Conservation (phyloP, 2,797 vertebrate genomes). For the Hapalemur alaotrensis region DNA sequence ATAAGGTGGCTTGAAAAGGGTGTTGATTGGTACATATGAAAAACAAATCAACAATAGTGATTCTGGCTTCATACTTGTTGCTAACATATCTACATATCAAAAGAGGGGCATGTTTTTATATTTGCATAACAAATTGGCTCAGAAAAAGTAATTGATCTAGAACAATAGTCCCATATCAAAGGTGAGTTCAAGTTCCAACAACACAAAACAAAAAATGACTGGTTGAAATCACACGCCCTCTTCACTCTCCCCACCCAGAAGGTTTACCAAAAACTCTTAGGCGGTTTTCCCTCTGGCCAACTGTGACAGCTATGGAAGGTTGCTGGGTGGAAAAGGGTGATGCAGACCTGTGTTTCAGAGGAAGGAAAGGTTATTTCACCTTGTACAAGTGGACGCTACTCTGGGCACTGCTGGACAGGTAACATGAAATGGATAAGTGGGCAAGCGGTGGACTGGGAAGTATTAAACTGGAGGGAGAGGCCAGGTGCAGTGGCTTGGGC, state of each 20-base stretch:
- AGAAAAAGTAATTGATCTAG: not conserved
- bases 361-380: not conserved
- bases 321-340: accelerated
- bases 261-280: constrained; percentile 28
- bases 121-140: constrained; percentile 61
- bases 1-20: not conserved
- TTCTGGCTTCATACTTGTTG: not conserved
- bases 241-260: constrained; percentile 11
- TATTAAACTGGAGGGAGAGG: not conserved
- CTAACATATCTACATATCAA: constrained; percentile 41
- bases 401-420: not conserved
- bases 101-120: not conserved
- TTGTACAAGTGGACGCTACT: accelerated
- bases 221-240: not conserved
- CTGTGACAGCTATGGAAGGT: not conserved
- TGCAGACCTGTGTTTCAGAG: accelerated
- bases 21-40: not conserved
- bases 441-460: not conserved
- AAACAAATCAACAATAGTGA: not conserved
- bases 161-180: constrained; percentile 31
- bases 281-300: constrained; percentile 30
- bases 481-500: no score
- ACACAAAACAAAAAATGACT: constrained; percentile 28
- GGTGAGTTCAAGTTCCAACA: not conserved
- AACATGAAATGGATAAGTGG: not conserved